phyloP scores from a whole-genome alignment of 2,113 vertebrate genomes.

The Eublepharis macularius region DNA sequence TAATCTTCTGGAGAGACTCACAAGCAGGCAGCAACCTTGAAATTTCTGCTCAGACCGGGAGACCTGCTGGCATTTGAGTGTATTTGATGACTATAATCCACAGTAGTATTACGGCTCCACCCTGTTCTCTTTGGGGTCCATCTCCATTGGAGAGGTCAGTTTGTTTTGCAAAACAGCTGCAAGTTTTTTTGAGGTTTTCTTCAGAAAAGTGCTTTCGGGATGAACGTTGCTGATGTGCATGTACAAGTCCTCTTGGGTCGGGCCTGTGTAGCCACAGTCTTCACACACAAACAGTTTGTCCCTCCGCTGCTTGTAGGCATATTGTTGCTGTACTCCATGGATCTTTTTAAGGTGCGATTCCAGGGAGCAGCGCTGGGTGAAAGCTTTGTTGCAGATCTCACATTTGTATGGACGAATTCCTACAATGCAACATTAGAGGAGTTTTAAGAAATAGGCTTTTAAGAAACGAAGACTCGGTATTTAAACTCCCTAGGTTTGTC shows the following conservation, averaged over 20 bases:
- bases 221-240: conserved; percentile 76
- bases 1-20: not conserved
- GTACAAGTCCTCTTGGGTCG: conserved; percentile 81
- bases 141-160: conserved; percentile 68
- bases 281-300: conserved; percentile 87
- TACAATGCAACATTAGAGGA: conserved; percentile 3
- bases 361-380: conserved; percentile 87
- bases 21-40: not conserved
- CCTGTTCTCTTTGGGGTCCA: conserved; percentile 45
- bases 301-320: conserved; percentile 83
- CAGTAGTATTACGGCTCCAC: conserved; percentile 49
- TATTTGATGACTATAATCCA: not conserved
- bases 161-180: conserved; percentile 78
- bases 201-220: conserved; percentile 75
- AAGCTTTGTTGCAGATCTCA: conserved; percentile 84
- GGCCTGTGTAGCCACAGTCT: conserved; percentile 84
- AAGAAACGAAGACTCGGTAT: not conserved
- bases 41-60: not conserved
- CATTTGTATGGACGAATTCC: conserved; percentile 89
- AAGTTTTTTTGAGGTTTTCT: conserved; percentile 84
- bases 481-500: not conserved
- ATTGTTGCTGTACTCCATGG: conserved; percentile 82
- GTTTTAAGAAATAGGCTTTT: not conserved
- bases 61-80: conserved; percentile 36
- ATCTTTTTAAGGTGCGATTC: conserved; percentile 88